A percentile compares a stretch with the other conserved stretches of the same genome.
phyloP scores from a whole-genome alignment of 2,888 invertebrate genomes.

The Monochamus alternatus region DNA sequence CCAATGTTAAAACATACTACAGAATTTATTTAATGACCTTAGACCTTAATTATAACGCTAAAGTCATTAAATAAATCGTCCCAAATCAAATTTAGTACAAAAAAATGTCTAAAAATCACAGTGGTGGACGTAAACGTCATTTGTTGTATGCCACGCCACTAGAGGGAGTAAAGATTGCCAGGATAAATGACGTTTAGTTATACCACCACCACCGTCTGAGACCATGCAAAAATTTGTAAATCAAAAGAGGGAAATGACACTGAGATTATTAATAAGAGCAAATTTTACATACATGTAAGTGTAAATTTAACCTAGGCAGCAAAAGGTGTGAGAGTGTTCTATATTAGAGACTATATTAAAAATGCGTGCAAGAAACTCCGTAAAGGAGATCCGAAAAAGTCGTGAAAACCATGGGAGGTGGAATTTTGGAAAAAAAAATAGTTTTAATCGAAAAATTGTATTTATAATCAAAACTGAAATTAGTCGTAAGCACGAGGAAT shows the following conservation, averaged over 20 bases:
- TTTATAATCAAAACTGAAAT: too few species aligned
- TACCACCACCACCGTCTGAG: conserved; percentile 10
- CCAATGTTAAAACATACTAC: conserved; percentile 35
- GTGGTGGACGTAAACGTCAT: conserved; percentile 11
- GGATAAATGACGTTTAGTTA: neutral
- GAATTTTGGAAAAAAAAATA: neutral
- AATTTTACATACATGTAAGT: conserved; percentile 62
- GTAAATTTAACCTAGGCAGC: conserved; percentile 57
- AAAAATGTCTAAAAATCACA: neutral
- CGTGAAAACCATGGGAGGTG: conserved; percentile 20
- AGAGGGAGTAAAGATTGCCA: too few species aligned
- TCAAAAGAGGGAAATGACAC: conserved; percentile 53
- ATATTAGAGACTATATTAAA: conserved; percentile 65
- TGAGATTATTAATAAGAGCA: conserved; percentile 60
- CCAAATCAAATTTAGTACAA: conserved; percentile 6
- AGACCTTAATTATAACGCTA: conserved; percentile 14
- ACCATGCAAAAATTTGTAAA: conserved; percentile 18
- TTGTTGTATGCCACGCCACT: neutral
- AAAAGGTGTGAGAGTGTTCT: conserved; percentile 63
- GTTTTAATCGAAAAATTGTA: too few species aligned
- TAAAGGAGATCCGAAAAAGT: conserved; percentile 39
- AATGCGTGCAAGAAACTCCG: conserved; percentile 57
- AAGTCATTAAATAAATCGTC: conserved; percentile 1
- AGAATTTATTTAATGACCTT: conserved; percentile 1
- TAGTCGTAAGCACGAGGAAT: too few species aligned